Evolutionary conservation across 2,797 vertebrate genomes (phyloP), one percentile per base, ranked within the genome.

Genomic region (Strix occidentalis): DNA sequence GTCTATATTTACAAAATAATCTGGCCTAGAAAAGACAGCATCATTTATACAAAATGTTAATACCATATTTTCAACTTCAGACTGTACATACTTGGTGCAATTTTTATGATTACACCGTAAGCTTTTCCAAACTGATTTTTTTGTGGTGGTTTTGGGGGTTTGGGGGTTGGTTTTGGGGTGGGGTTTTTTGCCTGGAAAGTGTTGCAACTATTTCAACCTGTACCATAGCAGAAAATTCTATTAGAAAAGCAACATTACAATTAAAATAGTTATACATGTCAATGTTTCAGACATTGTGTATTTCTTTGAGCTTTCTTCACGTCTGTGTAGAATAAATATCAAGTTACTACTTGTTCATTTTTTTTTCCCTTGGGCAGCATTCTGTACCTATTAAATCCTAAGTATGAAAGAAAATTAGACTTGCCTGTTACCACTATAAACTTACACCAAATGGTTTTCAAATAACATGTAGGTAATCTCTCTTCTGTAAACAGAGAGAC

Each of bases 321-420:
- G 58, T 90, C 93, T 94, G 82, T 66, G 60, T 89, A 92, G 91
- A 94, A 93, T 95, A 96, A 95, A 90, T 96, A 96, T 95, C 90
- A 96, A 75, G 90, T 93, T 97, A 93, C 91, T 95, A 74, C 95
- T 96, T 86, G 69, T 57, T 93, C 72, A 43, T 54, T 92, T 95
- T 96, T 43, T 96, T 93, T 71, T 4, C 94, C 95, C 90, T 69
- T 89, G 89, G 87, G 93, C 92, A 90, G 66, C 58, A 92, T 90
- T 96, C 93, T 90, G 56, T 92, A 71, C 77, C 75, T 86, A 92
- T 88, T 90, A 97, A 95, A 95, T 89, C 57, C 95, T 93, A 96
- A 96, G 90, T 97, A 97, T 97, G 96, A 97, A 98, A 96, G 96
- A 97, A 97, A 98, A 98, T 97, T 96, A 98, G 93, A 95, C 97